Conservation (phyloP, 2,797 vertebrate genomes). For the Acomys russatus region DNA sequence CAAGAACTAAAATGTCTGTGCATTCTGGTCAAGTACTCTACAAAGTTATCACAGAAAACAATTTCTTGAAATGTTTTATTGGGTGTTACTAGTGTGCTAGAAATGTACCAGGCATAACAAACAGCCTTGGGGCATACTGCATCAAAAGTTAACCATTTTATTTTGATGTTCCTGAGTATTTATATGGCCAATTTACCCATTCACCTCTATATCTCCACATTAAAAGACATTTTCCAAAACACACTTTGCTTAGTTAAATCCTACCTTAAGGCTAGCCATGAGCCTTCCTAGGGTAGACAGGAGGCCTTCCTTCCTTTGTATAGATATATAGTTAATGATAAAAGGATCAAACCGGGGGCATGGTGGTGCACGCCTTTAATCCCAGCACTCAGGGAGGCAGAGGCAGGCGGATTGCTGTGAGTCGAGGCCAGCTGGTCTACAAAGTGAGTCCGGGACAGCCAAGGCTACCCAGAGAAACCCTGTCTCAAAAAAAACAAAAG, state of each 20-base stretch:
- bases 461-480: too few species aligned
- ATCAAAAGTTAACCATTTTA: background rate
- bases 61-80: conserved; percentile 34
- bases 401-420: too few species aligned
- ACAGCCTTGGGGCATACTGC: background rate
- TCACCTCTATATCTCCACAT: background rate
- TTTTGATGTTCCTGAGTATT: background rate
- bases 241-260: background rate
- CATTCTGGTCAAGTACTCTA: background rate
- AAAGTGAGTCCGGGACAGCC: too few species aligned
- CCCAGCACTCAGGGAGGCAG: too few species aligned
- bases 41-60: background rate
- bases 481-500: too few species aligned
- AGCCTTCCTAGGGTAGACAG: background rate
- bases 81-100: conserved; percentile 44
- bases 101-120: background rate
- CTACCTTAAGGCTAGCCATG: background rate
- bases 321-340: background rate
- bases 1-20: background rate
- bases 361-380: background rate
- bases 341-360: background rate
- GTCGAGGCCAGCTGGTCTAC: too few species aligned
- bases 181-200: background rate
- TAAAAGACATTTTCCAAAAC: background rate
- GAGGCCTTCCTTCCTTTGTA: background rate